A percentile compares a stretch with the other conserved stretches of the same genome.
Conservation (phyloP, 1,140 invertebrate species). For the Bombus balteatus region DNA sequence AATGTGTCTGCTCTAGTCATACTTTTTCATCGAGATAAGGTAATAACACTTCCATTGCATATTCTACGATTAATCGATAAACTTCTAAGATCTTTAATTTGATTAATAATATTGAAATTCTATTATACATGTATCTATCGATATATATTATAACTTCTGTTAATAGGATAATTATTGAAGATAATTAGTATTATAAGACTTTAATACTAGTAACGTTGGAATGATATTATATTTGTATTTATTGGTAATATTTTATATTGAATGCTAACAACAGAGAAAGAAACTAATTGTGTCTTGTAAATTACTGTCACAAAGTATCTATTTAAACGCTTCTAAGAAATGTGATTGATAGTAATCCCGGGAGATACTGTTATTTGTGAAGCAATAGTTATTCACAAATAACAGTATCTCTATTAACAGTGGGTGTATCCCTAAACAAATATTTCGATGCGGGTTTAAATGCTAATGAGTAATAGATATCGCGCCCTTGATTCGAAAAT, state of each 20-base stretch:
- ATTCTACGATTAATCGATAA: no score
- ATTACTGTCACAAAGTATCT: neutral
- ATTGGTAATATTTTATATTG: neutral
- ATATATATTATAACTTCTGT: no score
- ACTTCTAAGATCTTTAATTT: no score
- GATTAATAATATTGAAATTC: no score
- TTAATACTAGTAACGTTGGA: no score
- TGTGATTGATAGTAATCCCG: neutral
- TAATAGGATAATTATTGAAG: no score
- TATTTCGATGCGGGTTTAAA: neutral
- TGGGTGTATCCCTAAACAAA: neutral
- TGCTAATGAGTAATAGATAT: neutral
- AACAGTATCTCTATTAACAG: no score
- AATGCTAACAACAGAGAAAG: neutral
- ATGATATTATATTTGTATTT: neutral
- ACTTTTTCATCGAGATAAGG: constrained; percentile 83
- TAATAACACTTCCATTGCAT: constrained; percentile 58
- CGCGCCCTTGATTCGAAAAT: neutral
- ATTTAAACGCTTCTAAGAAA: neutral
- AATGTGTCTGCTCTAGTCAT: constrained; percentile 86
- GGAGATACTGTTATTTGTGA: neutral
- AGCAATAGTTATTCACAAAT: no score
- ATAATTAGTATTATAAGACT: no score
- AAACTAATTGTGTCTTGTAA: neutral
- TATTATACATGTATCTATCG: no score